Percentiles rank a stretch among this genome's conserved stretches.
These are phyloP conservation scores for Onychomys torridus DNA, from an alignment of 2,797 vertebrate genomes.

Conservation along the genomic window DNA sequence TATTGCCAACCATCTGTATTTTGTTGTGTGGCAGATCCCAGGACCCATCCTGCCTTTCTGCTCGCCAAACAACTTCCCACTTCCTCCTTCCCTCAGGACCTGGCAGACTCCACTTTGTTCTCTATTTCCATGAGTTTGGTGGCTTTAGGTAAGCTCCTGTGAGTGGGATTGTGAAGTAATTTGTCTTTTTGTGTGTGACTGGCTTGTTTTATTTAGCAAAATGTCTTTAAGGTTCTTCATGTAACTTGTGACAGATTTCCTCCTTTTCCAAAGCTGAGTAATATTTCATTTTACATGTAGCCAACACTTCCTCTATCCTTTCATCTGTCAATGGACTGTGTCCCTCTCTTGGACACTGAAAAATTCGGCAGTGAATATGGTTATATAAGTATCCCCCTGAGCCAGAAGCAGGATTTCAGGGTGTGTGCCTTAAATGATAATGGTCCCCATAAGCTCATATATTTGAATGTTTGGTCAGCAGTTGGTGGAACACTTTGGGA, in stretches of 20 bases:
- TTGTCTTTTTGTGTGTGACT: neutral
- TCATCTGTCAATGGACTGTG: neutral
- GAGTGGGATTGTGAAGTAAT: neutral
- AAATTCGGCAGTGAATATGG: neutral
- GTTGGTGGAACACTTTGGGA: neutral
- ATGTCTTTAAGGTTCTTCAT: neutral
- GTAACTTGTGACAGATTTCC: neutral
- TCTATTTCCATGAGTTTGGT: neutral
- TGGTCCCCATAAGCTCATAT: neutral
- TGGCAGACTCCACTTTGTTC: neutral
- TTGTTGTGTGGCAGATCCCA: neutral
- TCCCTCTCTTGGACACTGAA: neutral
- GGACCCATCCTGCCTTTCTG: neutral
- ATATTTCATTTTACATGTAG: neutral
- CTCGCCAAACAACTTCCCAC: neutral
- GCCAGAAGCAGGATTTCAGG: neutral
- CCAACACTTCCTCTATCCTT: neutral
- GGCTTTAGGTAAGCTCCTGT: neutral
- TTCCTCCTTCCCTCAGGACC: neutral
- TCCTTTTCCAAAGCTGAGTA: neutral
- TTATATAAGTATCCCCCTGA: neutral
- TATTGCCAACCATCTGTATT: neutral
- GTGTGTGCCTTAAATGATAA: neutral
- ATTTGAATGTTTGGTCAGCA: neutral
- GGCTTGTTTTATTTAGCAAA: neutral